Conservation (phyloP, 2,113 vertebrate species). For the Potamarius usumacintae region DNA sequence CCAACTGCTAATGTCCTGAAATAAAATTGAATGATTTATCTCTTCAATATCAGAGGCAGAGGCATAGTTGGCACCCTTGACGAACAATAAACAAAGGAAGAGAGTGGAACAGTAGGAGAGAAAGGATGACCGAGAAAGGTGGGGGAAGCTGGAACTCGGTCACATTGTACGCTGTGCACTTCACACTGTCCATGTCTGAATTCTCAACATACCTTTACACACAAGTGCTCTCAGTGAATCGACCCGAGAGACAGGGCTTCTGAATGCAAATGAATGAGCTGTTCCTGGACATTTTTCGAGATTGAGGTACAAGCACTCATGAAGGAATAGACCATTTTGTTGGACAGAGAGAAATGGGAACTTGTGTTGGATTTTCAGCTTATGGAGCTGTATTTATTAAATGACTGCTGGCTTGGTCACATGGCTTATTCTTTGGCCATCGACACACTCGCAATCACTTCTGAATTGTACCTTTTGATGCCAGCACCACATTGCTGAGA, state of each 20-base stretch:
- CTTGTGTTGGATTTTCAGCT: background rate
- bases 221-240: background rate
- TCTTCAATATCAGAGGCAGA: background rate
- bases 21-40: conserved; percentile 20
- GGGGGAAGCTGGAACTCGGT: background rate
- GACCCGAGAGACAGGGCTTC: background rate
- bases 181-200: background rate
- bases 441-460: background rate
- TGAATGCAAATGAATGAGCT: background rate
- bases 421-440: background rate
- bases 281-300: background rate
- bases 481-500: background rate
- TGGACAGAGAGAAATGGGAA: background rate
- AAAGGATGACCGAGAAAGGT: background rate
- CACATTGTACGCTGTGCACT: background rate
- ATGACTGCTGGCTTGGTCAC: background rate
- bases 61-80: background rate
- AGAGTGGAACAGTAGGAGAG: background rate
- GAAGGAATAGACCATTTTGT: background rate
- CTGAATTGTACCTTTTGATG: background rate
- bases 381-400: background rate
- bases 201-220: background rate
- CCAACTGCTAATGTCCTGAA: conserved; percentile 5
- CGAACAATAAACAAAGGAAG: conserved; percentile 11
- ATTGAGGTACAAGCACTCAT: background rate